Percentiles rank a stretch among this genome's conserved stretches.
phyloP scores from a whole-genome alignment of 1,140 invertebrate species.

The Drosophila kikkawai region DNA sequence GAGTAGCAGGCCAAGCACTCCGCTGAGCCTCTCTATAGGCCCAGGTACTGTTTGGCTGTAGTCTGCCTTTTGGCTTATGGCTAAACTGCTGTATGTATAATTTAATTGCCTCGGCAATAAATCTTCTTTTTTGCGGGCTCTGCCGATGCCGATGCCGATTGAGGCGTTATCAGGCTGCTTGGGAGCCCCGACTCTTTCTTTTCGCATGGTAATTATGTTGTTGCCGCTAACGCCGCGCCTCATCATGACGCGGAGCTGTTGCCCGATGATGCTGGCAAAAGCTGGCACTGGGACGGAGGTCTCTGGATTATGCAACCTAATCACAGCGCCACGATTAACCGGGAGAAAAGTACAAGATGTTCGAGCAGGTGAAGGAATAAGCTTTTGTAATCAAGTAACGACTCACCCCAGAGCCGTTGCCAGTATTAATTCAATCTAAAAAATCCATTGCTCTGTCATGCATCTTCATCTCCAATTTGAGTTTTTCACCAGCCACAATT shows the following conservation, averaged over 20 bases:
- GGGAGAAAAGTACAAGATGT: constrained; percentile 33
- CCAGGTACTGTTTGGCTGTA: not conserved
- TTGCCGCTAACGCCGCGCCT: constrained; percentile 71
- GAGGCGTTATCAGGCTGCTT: constrained; percentile 39
- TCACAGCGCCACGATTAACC: constrained; percentile 25
- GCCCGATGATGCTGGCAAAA: constrained; percentile 42
- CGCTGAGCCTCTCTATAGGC: not conserved
- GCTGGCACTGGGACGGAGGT: constrained; percentile 20
- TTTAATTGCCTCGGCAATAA: constrained; percentile 73
- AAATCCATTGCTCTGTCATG: constrained; percentile 29
- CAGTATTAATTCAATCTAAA: constrained; percentile 14
- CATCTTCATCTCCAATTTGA: constrained; percentile 21
- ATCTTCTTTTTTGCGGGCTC: constrained; percentile 64
- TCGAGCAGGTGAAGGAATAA: constrained; percentile 26
- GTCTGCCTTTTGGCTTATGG: constrained; percentile 20
- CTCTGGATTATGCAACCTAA: constrained; percentile 63
- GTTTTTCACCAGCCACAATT: constrained; percentile 48
- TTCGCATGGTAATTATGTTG: constrained; percentile 76
- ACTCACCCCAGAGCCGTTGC: constrained; percentile 12
- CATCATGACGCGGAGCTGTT: constrained; percentile 56
- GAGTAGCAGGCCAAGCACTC: not conserved
- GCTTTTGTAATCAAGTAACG: constrained; percentile 20
- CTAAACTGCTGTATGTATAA: constrained; percentile 74
- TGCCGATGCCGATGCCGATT: constrained; percentile 67
- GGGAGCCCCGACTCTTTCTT: constrained; percentile 51